phyloP scores from a whole-genome alignment of 1,140 invertebrate species.

The Drosophila biarmipes region DNA sequence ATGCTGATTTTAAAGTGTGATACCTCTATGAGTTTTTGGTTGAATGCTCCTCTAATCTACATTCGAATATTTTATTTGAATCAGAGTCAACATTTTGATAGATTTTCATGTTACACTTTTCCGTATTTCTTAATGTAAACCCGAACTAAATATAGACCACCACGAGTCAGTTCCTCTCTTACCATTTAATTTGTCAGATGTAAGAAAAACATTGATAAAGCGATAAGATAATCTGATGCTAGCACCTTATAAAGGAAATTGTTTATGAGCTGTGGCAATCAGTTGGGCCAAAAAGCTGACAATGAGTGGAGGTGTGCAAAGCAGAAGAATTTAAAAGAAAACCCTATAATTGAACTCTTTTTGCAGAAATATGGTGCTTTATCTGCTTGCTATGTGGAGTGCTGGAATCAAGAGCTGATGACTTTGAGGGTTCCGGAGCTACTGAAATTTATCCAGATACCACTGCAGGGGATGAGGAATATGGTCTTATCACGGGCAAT shows the following conservation, averaged over 20 bases:
- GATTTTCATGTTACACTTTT: too few species aligned
- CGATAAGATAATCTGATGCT: constrained; percentile 36
- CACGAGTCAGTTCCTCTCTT: constrained; percentile 4
- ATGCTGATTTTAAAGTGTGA: too few species aligned
- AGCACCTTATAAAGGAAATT: constrained; percentile 20
- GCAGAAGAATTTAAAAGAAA: background rate
- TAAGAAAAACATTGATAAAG: constrained; percentile 5
- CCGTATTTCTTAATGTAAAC: too few species aligned
- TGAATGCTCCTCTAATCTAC: too few species aligned
- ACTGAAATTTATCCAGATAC: background rate
- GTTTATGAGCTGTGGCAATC: background rate
- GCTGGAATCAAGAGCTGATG: background rate
- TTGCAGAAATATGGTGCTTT: constrained; percentile 5
- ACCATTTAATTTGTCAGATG: constrained; percentile 21
- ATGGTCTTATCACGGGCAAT: constrained; percentile 31
- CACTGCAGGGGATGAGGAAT: background rate
- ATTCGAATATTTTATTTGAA: too few species aligned
- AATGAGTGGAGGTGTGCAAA: constrained; percentile 33
- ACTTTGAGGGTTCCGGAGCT: background rate
- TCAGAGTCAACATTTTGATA: too few species aligned
- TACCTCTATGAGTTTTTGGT: too few species aligned
- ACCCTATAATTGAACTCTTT: background rate
- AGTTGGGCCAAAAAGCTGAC: constrained; percentile 13
- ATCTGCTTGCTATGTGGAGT: constrained; percentile 5
- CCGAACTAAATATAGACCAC: background rate